These are phyloP conservation scores for Harpegnathos saltator DNA, from an alignment of 1,140 invertebrate genomes.

Conservation along the genomic window DNA sequence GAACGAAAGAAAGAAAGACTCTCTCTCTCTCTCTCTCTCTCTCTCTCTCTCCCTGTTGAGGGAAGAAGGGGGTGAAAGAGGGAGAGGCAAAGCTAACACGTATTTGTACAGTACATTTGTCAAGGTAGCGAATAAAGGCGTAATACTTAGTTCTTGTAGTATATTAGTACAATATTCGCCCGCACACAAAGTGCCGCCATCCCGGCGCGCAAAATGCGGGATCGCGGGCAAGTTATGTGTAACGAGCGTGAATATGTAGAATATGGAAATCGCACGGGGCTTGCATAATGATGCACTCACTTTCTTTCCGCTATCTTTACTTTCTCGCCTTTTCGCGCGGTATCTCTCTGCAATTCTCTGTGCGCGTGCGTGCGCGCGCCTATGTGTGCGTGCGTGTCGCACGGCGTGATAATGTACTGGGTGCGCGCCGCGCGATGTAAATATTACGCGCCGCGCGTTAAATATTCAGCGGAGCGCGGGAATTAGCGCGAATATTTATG, in stretches of 20 bases:
- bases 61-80: neutral
- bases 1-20: no score
- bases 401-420: slow-evolving; percentile 33
- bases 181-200: slow-evolving; percentile 59
- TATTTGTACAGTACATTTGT: slow-evolving; percentile 64
- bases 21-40: neutral
- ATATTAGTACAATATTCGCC: slow-evolving; percentile 58
- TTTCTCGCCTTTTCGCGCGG: slow-evolving; percentile 55
- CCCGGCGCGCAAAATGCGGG: slow-evolving; percentile 65
- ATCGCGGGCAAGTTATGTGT: slow-evolving; percentile 65
- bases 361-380: no score
- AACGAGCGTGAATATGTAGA: slow-evolving; percentile 72
- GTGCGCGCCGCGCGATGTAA: slow-evolving; percentile 21
- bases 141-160: slow-evolving; percentile 40
- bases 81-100: no score
- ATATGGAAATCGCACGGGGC: slow-evolving; percentile 67
- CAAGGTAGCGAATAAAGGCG: slow-evolving; percentile 34
- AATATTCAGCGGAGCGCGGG: slow-evolving; percentile 40
- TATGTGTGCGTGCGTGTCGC: slow-evolving; percentile 9
- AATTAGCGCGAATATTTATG: slow-evolving; percentile 45
- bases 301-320: slow-evolving; percentile 71
- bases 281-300: slow-evolving; percentile 67
- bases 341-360: slow-evolving; percentile 28
- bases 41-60: no score
- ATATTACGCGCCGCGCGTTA: slow-evolving; percentile 34